Conservation (phyloP, 2,888 invertebrate genomes). For the Caradrina clavipalpis region DNA sequence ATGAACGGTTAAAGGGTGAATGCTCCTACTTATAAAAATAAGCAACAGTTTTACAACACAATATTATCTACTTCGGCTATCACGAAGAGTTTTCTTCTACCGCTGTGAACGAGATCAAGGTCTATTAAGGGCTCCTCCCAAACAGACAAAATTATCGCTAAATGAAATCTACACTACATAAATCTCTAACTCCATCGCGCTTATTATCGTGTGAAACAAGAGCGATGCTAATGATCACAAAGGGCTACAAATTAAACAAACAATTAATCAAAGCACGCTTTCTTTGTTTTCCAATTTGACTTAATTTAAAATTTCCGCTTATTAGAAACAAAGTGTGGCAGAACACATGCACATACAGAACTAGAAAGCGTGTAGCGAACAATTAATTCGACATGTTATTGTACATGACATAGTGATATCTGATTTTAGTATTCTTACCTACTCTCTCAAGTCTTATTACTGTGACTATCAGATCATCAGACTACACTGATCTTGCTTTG, state of each 20-base stretch:
- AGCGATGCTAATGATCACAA: constrained; percentile 1
- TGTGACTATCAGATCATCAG: constrained; percentile 62
- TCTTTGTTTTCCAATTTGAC: constrained; percentile 67
- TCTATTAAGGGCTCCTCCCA: not conserved
- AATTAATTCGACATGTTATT: constrained; percentile 77
- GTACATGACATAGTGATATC: constrained; percentile 68
- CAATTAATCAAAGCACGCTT: constrained; percentile 61
- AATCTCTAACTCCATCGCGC: not conserved
- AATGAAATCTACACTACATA: constrained; percentile 19
- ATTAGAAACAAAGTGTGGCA: constrained; percentile 62
- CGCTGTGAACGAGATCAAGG: not conserved
- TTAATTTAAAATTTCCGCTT: constrained; percentile 68
- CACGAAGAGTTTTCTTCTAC: not conserved
- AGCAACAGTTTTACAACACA: not conserved
- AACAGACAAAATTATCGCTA: not conserved
- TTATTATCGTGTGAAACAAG: constrained; percentile 32
- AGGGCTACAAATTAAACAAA: constrained; percentile 41
- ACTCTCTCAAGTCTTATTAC: constrained; percentile 44
- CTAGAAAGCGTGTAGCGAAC: constrained; percentile 79
- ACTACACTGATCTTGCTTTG: constrained; percentile 19
- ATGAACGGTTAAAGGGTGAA: not conserved
- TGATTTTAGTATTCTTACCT: constrained; percentile 52
- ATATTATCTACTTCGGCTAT: not conserved
- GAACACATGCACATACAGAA: constrained; percentile 61
- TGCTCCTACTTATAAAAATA: not conserved